Percentiles rank a stretch among this genome's conserved stretches.
Conservation (phyloP, 1,140 invertebrate genomes). For the Aphaenogaster ashmeadi region DNA sequence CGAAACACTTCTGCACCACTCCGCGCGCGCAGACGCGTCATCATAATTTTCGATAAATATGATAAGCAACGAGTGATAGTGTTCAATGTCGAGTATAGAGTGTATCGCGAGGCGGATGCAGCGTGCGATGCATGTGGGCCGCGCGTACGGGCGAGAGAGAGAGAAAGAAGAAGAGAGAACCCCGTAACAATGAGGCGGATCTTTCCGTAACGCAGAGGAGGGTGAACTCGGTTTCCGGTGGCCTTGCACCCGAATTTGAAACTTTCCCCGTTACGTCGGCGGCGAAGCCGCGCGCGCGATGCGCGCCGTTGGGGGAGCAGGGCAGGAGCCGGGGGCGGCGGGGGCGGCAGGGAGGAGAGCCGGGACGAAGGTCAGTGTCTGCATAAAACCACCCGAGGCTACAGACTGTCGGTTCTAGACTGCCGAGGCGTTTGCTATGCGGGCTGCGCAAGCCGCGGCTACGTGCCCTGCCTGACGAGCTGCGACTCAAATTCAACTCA, state of each 20-base stretch:
- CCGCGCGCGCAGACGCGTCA: neutral
- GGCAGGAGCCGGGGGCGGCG: slow-evolving; percentile 45
- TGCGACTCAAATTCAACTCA: slow-evolving; percentile 86
- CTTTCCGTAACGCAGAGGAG: slow-evolving; percentile 60
- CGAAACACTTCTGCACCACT: neutral
- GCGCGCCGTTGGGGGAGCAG: slow-evolving; percentile 38
- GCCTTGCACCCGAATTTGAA: slow-evolving; percentile 86
- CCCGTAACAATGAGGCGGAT: slow-evolving; percentile 49
- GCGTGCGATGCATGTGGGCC: slow-evolving; percentile 10
- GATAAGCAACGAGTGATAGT: slow-evolving; percentile 19
- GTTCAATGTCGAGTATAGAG: slow-evolving; percentile 27
- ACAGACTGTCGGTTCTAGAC: slow-evolving; percentile 83
- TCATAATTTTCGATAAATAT: slow-evolving; percentile 54
- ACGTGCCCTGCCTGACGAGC: slow-evolving; percentile 86
- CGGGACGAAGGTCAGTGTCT: slow-evolving; percentile 87
- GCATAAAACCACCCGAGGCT: slow-evolving; percentile 86
- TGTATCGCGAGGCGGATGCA: slow-evolving; percentile 24
- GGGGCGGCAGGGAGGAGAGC: slow-evolving; percentile 69
- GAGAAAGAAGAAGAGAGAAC: neutral
- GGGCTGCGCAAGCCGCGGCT: slow-evolving; percentile 84
- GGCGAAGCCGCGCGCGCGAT: slow-evolving; percentile 62
- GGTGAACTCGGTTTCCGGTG: slow-evolving; percentile 80
- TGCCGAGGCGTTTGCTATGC: slow-evolving; percentile 85
- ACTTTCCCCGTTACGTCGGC: slow-evolving; percentile 84
- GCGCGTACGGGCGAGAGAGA: neutral